These are phyloP conservation scores for Chaitophorus viminalis DNA, from an alignment of 2,888 invertebrate species.

Conservation along the genomic window DNA sequence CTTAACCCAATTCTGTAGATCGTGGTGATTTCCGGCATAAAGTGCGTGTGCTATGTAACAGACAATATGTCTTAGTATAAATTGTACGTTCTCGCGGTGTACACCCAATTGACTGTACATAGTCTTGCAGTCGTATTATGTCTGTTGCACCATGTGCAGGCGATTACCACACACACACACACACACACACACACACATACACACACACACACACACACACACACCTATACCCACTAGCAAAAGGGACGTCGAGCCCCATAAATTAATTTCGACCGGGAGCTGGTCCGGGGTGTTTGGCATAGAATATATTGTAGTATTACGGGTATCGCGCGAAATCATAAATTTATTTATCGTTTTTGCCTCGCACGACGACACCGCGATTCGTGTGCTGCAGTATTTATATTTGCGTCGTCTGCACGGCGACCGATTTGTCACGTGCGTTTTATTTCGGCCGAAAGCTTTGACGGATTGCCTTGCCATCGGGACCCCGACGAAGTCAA, in stretches of 20 bases:
- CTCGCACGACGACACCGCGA: constrained; percentile 17
- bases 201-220: background rate
- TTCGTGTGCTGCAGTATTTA: background rate
- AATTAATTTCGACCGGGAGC: constrained; percentile 22
- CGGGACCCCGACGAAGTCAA: constrained; percentile 40
- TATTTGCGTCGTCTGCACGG: constrained; percentile 29
- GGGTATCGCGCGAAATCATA: constrained; percentile 5
- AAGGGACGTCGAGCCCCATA: constrained; percentile 6
- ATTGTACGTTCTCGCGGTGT: no score
- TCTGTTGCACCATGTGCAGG: background rate
- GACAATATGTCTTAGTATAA: no score
- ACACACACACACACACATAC: no score
- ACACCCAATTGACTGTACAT: no score
- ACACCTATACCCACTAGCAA: no score
- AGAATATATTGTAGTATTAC: background rate
- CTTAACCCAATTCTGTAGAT: no score
- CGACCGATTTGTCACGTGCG: constrained; percentile 53
- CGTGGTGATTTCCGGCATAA: no score
- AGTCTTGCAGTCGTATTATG: no score
- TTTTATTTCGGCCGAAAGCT: constrained; percentile 53
- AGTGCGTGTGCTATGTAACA: no score
- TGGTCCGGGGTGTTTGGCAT: background rate
- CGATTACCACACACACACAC: background rate
- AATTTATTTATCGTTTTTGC: constrained; percentile 54
- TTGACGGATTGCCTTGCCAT: constrained; percentile 38